Evolutionary conservation across 2,797 vertebrate genomes (phyloP).

Genomic region (Falco cherrug): DNA sequence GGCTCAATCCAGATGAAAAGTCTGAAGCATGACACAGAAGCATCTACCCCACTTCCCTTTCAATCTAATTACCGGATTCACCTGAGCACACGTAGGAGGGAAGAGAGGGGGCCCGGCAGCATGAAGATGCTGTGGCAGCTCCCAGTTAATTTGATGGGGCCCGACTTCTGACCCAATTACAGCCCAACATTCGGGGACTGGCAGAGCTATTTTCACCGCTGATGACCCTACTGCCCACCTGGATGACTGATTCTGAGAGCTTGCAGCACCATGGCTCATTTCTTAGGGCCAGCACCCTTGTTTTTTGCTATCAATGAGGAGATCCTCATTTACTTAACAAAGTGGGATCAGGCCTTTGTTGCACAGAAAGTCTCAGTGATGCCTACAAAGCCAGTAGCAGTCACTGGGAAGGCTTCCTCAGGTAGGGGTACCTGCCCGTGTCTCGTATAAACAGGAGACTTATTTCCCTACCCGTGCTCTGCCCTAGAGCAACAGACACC

Average conservation of each 20-base stretch:
- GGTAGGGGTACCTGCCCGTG: background rate
- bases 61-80: background rate
- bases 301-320: background rate
- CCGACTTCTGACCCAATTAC: background rate
- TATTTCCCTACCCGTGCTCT: background rate
- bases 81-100: background rate
- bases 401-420: background rate
- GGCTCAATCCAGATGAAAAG: background rate
- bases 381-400: background rate
- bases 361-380: background rate
- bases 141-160: background rate
- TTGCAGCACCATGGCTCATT: accelerated
- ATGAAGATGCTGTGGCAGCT: background rate
- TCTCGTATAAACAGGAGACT: background rate
- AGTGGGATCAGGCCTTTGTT: background rate
- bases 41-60: background rate
- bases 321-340: background rate
- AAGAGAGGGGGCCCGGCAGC: background rate
- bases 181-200: accelerated
- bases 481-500: background rate
- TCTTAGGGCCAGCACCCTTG: accelerated
- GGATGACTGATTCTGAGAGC: background rate
- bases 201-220: background rate
- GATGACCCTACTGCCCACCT: background rate
- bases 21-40: background rate